Evolutionary conservation across 2,888 invertebrate species (phyloP), one percentile per base, ranked within the genome.

Genomic region (Cantharis rufa): DNA sequence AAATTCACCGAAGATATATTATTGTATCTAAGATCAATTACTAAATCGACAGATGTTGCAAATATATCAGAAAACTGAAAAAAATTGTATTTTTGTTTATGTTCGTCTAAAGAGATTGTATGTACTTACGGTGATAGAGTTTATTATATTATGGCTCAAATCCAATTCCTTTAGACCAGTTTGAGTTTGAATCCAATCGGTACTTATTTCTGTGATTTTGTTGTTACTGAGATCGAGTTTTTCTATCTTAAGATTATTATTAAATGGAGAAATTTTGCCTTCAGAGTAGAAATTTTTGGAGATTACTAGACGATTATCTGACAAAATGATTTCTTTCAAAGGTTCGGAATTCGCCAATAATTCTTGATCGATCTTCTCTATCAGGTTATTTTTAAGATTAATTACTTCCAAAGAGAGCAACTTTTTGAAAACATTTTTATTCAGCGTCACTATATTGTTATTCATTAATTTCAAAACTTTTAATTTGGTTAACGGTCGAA

Each of bases 11-110:
- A 83, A 2, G 84, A 83, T 48, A 93, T 91, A 15, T 89, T 87
- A 82, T 93, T 94, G 83, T 91, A 89, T 76, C 91, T 92, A 16
- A 96, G 89, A 85, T 94, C 92, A 66, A 96, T 21, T 62, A 11
- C n/a, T 48, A 48, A 3, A 48, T 48, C 48, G n/a, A 2, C 4
- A 48, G 48, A 48, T 48, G n/a, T 48, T 9, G 48, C n/a, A 48
- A 48, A 48, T 48, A 48, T n/a, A n/a, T 48, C n/a, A 9, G 7
- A 7, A 48, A 48, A 48, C 48, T 48, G n/a, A n/a, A 48, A 48
- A 32, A 13, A n/a, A 32, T 13, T 11, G 3, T 2, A 11, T 24
- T 9, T 24, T 24, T 24, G 24, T 24, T 1, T 9, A 5, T 24
- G 1, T 9, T 24, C 9, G 7, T 24, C 2, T 10, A 28, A 27